These are phyloP conservation scores for Macquaria ambigua DNA, from an alignment of 2,113 vertebrate species.

Conservation along the genomic window DNA sequence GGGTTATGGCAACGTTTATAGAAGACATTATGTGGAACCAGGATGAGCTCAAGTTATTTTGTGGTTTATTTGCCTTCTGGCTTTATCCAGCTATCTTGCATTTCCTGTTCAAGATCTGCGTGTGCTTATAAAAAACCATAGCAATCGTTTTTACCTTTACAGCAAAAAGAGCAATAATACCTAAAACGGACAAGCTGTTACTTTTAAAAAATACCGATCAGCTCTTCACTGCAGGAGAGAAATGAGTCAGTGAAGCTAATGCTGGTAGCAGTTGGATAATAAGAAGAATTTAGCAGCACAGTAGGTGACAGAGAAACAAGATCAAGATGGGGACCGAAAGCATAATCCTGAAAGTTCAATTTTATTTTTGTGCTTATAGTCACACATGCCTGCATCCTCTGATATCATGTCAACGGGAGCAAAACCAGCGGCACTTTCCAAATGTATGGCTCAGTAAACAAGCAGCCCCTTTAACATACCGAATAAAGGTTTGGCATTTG, in stretches of 20 bases:
- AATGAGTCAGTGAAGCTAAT: neutral
- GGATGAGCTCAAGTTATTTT: neutral
- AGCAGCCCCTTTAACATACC: neutral
- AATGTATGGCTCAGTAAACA: neutral
- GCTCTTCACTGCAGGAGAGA: neutral
- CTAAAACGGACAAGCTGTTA: neutral
- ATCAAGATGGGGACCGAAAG: neutral
- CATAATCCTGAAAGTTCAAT: neutral
- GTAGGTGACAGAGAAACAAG: neutral
- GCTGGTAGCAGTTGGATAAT: neutral
- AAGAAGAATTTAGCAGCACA: neutral
- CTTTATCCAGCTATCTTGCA: neutral
- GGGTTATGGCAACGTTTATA: neutral
- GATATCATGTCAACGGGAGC: neutral
- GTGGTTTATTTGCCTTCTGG: neutral
- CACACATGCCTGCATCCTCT: neutral
- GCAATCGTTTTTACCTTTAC: neutral
- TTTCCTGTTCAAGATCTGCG: neutral
- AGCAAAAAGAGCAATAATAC: neutral
- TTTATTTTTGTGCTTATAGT: neutral
- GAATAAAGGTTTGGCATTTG: neutral
- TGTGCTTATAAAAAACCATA: neutral
- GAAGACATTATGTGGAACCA: neutral
- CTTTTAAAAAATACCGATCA: neutral
- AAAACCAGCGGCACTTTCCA: neutral